phyloP scores from a whole-genome alignment of 1,140 invertebrate species.

The Gonatopus flavifemur region DNA sequence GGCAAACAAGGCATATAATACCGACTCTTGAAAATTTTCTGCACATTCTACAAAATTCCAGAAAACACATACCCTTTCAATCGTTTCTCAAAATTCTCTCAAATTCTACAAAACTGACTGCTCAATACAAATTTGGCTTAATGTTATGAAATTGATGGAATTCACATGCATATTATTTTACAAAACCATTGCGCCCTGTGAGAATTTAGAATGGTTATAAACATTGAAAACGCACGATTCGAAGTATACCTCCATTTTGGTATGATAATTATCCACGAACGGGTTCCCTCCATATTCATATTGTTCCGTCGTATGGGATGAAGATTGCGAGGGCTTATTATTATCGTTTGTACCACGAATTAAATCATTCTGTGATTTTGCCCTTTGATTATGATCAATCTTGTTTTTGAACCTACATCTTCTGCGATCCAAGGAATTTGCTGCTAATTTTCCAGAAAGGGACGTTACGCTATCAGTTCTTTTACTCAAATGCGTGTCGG shows the following conservation, averaged over 20 bases:
- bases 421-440: constrained; percentile 43
- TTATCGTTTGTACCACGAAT: constrained; percentile 40
- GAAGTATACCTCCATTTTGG: constrained; percentile 49
- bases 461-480: constrained; percentile 24
- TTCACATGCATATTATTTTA: no score
- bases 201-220: no score
- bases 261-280: constrained; percentile 40
- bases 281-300: constrained; percentile 44
- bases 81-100: no score
- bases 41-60: no score
- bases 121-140: no score
- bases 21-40: no score
- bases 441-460: constrained; percentile 15
- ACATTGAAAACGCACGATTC: no score
- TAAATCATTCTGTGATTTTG: constrained; percentile 48
- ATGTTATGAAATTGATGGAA: no score
- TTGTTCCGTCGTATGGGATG: constrained; percentile 42
- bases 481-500: constrained; percentile 12
- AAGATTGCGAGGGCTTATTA: constrained; percentile 37
- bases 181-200: no score
- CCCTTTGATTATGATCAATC: constrained; percentile 43
- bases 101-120: no score
- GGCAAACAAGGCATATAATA: no score
- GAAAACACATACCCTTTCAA: no score
- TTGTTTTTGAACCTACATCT: constrained; percentile 39